Evolutionary conservation across 2,113 vertebrate genomes (phyloP), one percentile per base, ranked within the genome.

Genomic region (Mugil cephalus): DNA sequence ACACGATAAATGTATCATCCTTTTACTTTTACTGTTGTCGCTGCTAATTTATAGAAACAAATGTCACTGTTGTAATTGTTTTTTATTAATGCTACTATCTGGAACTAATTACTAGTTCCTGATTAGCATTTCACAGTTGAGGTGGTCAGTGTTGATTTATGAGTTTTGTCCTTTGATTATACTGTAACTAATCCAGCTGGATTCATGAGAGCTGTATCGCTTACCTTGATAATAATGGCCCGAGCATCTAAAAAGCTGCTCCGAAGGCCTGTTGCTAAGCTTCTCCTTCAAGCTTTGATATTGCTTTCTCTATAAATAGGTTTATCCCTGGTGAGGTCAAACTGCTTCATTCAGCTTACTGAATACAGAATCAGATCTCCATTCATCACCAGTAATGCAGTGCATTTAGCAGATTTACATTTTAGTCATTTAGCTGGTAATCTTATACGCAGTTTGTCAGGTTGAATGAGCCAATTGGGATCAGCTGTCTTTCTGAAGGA

Each of bases 231-330:
- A 58, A 76, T 54, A 73, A 85, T 81, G 46, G 24, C 79, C 89
- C 40, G 85, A 84, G 90, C 83, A 91, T 88, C 91, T 69, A 65
- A 71, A 84, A 87, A 67, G 59, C 81, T 70, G 60, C 75, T 71
- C 10, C 42, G 17, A 71, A 55, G 4, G 60, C 69, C 73, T 85
- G 87, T 90, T 89, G 89, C 88, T 85, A 88, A 86, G 88, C 79
- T 64, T 77, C 53, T 19, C 64, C 60, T 66, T 71, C 58, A 24
- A 80, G 68, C 52, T 46, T 71, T 79, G 38, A 69, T 84, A 80
- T 71, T 51, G 35, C 52, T 75, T 82, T 63, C 77, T 78, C 73
- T 86, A 84, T 79, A 86, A 85, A 89, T 86, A 86, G 74, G 53
- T 86, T 77, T 18, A 69, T 80, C 68, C 77, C 38, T 35, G 40